Evolutionary conservation across 1,140 invertebrate species (phyloP), one percentile per base, ranked within the genome.

Genomic region (Wiebesia pumilae): DNA sequence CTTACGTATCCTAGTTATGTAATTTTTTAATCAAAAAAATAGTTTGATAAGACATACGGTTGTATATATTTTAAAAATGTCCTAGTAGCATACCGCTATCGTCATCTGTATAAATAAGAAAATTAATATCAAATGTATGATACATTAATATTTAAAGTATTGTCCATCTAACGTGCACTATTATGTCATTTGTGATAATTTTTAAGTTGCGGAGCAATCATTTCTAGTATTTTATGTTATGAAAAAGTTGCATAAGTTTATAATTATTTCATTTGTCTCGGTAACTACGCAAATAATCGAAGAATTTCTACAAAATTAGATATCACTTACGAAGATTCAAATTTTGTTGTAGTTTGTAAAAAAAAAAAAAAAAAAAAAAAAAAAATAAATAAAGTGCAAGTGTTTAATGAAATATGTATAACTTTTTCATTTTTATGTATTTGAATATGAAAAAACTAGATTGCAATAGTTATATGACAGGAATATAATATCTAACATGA

Each of bases 131-230:
- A 78, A n/a, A 9, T 73, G 27, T 62, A 65, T 40, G 58, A 33
- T 65, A 62, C 47, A 78, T 33, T 65, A 21, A 62, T 75, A 65
- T 62, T 77, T 43, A 0, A 33, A 78, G 19, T 80, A 38, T 69
- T 65, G 14, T 67, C 7, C 21, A 58, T 43, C 43, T 85, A 85
- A 33, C 75, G 51, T 73, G 51, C 77, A 86, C 54, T 81, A 21
- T 35, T 81, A n/a, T 86, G 47, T 51, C 67, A 77, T 86, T 73
- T 86, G 84, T 81, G 78, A 86, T 81, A 75, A 81, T 86, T 75
- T 86, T 12, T 81, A 85, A 81, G 54, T 40, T 86, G 47, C 62
- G 30, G n/a, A n/a, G 33, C 19, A 62, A 81, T 69, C n/a, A 51
- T 51, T 54, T 3, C 3, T 3, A 35, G n/a, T 38, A 75, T 78